A percentile compares a stretch with the other conserved stretches of the same genome.
phyloP scores from a whole-genome alignment of 2,888 invertebrate genomes.

The Cantharis rufa region DNA sequence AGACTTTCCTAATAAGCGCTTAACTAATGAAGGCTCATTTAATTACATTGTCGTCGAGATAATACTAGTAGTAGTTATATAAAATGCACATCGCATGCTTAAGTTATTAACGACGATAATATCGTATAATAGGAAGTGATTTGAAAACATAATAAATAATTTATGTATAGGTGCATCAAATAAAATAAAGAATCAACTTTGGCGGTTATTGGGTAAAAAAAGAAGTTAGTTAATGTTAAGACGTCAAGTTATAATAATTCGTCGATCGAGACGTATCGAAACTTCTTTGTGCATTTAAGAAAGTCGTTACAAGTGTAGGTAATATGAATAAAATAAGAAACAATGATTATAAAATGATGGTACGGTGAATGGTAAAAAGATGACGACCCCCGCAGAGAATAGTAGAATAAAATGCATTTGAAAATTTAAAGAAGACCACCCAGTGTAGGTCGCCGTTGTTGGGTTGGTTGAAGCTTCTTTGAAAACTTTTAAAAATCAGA shows the following conservation, averaged over 20 bases:
- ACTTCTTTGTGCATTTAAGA: neutral
- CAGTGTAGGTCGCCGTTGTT: conserved; percentile 2
- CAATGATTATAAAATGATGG: neutral
- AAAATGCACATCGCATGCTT: neutral
- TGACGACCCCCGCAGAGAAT: conserved; percentile 16
- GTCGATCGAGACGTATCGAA: neutral
- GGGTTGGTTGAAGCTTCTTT: conserved; percentile 17
- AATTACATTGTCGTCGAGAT: neutral
- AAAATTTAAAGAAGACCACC: conserved; percentile 24
- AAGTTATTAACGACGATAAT: neutral
- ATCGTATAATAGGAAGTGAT: neutral
- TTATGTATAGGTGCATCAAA: too few relatives aligned
- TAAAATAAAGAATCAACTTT: too few relatives aligned
- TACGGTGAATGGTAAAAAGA: conserved; percentile 14
- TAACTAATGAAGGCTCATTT: neutral
- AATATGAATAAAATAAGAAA: neutral
- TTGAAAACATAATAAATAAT: too few relatives aligned
- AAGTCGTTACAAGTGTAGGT: neutral
- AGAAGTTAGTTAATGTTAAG: too few relatives aligned
- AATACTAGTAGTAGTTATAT: neutral
- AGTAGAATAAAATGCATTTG: conserved; percentile 19
- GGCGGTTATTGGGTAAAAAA: too few relatives aligned
- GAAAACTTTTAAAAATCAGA: conserved; percentile 23
- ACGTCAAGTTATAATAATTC: too few relatives aligned
- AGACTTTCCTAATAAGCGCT: neutral